phyloP scores from a whole-genome alignment of 2,797 vertebrate species.

The Brachyalestes nurse region DNA sequence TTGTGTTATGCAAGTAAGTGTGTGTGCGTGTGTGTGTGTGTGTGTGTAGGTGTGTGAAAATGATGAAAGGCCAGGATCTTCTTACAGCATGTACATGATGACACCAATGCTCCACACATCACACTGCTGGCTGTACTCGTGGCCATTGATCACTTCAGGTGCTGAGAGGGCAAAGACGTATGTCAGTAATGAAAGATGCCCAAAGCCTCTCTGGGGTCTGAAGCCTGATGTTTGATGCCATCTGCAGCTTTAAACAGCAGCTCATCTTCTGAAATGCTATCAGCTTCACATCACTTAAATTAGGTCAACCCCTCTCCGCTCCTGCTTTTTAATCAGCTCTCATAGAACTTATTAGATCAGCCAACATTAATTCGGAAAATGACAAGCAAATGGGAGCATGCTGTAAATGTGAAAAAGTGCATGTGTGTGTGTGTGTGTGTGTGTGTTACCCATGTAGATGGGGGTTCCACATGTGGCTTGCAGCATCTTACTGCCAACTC shows the following conservation, averaged over 20 bases:
- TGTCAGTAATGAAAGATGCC: conserved; percentile 46
- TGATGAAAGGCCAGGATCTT: conserved; percentile 57
- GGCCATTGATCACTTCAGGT: conserved; percentile 87
- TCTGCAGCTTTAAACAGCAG: conserved; percentile 36
- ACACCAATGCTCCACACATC: conserved; percentile 92
- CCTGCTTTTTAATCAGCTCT: conserved; percentile 52
- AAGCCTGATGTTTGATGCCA: conserved; percentile 40
- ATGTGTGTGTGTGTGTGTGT: conserved; percentile 30
- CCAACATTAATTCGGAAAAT: conserved; percentile 47
- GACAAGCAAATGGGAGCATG: conserved; percentile 49
- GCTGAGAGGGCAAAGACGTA: conserved; percentile 73
- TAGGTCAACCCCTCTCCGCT: conserved; percentile 51
- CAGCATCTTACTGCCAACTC: conserved; percentile 83
- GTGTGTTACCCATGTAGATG: conserved; percentile 87
- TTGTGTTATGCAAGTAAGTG: conserved; percentile 8
- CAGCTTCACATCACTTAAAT: conserved; percentile 49
- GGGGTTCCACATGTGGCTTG: conserved; percentile 87
- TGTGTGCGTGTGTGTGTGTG: conserved; percentile 15
- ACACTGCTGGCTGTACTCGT: conserved; percentile 87
- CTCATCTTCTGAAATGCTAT: conserved; percentile 38
- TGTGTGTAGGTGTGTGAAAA: conserved; percentile 17
- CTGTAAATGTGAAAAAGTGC: not conserved
- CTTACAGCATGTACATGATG: conserved; percentile 94
- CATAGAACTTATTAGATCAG: conserved; percentile 45
- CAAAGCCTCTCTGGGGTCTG: conserved; percentile 18